These are phyloP conservation scores for Chirona hameri DNA, from an alignment of 2,888 invertebrate genomes.

Conservation along the genomic window DNA sequence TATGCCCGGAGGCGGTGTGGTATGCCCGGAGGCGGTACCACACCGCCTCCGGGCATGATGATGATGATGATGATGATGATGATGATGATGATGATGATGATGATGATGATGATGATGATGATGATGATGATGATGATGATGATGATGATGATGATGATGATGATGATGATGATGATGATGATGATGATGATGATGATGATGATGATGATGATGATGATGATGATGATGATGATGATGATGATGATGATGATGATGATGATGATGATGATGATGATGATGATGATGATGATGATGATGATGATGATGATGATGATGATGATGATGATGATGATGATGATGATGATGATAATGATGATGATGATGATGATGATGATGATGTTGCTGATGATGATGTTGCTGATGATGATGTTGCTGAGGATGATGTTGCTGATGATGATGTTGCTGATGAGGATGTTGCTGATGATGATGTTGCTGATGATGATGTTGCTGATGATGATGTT, in stretches of 20 bases:
- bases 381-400: too few species aligned
- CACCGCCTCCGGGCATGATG: too few species aligned
- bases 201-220: slow-evolving; percentile 22
- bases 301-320: slow-evolving; percentile 26
- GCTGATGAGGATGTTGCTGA: too few species aligned
- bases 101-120: slow-evolving; percentile 9
- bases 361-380: too few species aligned
- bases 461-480: too few species aligned
- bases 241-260: slow-evolving; percentile 5
- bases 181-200: slow-evolving; percentile 10
- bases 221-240: slow-evolving; percentile 24
- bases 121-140: slow-evolving; percentile 23
- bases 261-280: slow-evolving; percentile 11
- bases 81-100: slow-evolving; percentile 23
- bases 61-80: slow-evolving; percentile 6
- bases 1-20: too few species aligned
- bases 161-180: slow-evolving; percentile 23
- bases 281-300: slow-evolving; percentile 26
- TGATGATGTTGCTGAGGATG: too few species aligned
- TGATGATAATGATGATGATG: too few species aligned
- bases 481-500: too few species aligned
- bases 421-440: too few species aligned
- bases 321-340: slow-evolving; percentile 22
- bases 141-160: slow-evolving; percentile 9
- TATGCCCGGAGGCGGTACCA: too few species aligned